These are phyloP conservation scores for Squalus acanthias DNA, from an alignment of 2,797 vertebrate genomes.

Conservation along the genomic window DNA sequence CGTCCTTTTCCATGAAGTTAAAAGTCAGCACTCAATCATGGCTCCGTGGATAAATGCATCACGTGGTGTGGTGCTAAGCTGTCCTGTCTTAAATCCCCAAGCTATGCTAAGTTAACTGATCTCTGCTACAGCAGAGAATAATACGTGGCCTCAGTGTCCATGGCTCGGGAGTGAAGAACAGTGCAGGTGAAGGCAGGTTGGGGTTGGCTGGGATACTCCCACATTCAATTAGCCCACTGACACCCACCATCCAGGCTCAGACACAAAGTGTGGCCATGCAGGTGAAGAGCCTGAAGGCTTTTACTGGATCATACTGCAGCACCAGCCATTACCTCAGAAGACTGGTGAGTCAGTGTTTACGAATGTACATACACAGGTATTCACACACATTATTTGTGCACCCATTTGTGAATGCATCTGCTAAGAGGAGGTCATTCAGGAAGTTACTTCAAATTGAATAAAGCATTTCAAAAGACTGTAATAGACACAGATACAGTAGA, in stretches of 20 bases:
- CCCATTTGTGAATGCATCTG: neutral
- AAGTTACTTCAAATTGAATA: neutral
- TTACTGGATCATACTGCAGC: neutral
- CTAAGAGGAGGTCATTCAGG: neutral
- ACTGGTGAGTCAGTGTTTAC: neutral
- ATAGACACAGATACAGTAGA: no score
- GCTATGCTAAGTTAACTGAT: no score
- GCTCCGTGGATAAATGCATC: neutral
- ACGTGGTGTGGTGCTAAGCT: neutral
- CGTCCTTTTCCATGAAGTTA: neutral
- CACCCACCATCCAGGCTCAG: neutral
- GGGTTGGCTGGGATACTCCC: neutral
- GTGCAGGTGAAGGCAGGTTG: neutral
- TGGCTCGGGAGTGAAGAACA: neutral
- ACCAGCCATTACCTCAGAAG: neutral
- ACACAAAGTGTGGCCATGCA: neutral
- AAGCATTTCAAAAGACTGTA: neutral
- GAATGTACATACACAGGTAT: neutral
- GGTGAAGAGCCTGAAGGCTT: neutral
- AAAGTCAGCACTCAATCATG: neutral
- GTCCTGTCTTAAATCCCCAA: neutral
- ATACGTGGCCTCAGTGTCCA: neutral
- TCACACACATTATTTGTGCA: neutral
- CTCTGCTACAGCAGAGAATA: neutral
- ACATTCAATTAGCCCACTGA: constrained; percentile 5